Evolutionary conservation across 2,113 vertebrate genomes (phyloP), one percentile per base, ranked within the genome.

Genomic region (Ceyx melanurus): DNA sequence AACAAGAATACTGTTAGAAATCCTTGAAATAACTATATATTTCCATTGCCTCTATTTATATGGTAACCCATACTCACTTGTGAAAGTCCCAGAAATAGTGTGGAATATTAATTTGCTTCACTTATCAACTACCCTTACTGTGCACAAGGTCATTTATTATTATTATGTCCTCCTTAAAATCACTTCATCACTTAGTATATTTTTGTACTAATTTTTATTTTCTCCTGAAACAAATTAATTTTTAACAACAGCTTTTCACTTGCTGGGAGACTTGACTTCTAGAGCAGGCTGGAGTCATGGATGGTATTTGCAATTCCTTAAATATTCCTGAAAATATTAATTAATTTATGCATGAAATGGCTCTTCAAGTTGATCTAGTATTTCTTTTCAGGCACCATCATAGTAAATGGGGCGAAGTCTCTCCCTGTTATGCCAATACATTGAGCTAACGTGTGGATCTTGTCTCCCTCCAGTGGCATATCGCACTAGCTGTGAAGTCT

Each of bases 391-490:
- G 53, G 37, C 65, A 25, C 42, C 73, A 82, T 3, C 29, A 37
- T 10, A 29, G 60, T 17, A 31, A 81, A 15, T 19, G 35, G 57
- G 9, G 66, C 72, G 33, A 86, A 73, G 16, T 66, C 60, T 82
- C 58, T 78, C 60, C 15, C 48, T 73, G 54, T 16, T 56, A 23
- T 26, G 54, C 29, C 58, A 58, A 43, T 0, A 14, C 31, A n/a
- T 42, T 1, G 17, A 70, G 28, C 26, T 51, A 92, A 95, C 12
- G 20, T 9, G 56, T 82, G 94, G 95, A 79, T 89, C 94, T 74
- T 96, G 96, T 95, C 93, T 96, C 96, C 96, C 95, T 95, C 96
- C 94, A 96, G 95, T 93, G 95, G 93, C 78, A 74, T 9, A 25
- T 10, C 13, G 4, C 57, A 43, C 51, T 31, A 23, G 53, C 83